These are phyloP conservation scores for Eretmochelys imbricata DNA, from an alignment of 2,113 vertebrate species.

Conservation along the genomic window DNA sequence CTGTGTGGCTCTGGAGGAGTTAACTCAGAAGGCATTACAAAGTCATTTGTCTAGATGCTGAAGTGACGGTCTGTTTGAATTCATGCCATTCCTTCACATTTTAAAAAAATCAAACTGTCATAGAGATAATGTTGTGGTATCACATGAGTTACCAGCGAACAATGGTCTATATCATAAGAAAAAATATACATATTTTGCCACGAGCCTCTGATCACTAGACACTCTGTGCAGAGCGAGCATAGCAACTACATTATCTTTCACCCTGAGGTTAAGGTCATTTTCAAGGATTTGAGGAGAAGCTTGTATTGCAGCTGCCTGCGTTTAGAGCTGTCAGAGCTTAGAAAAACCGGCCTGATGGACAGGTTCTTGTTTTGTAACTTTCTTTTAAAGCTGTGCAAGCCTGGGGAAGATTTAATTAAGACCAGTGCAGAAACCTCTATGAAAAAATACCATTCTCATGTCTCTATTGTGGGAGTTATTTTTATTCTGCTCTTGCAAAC, in stretches of 20 bases:
- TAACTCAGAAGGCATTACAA: conserved; percentile 39
- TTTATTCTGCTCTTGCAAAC: conserved; percentile 3
- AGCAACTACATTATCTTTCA: conserved; percentile 79
- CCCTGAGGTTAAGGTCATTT: conserved; percentile 74
- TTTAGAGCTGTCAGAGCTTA: conserved; percentile 75
- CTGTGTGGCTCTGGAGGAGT: neutral
- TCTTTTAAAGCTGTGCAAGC: conserved; percentile 18
- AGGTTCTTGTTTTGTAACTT: conserved; percentile 33
- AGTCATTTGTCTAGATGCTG: conserved; percentile 25
- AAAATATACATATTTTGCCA: conserved; percentile 68
- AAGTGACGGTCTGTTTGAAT: conserved; percentile 30
- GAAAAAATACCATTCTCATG: conserved; percentile 42
- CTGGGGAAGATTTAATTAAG: conserved; percentile 70
- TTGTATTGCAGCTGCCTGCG: conserved; percentile 75
- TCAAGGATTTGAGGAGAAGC: conserved; percentile 77
- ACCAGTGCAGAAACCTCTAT: neutral
- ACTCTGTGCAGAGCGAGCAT: conserved; percentile 62
- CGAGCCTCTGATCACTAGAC: conserved; percentile 73
- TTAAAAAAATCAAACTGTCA: conserved; percentile 58
- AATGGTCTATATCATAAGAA: conserved; percentile 64
- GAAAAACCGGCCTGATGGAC: conserved; percentile 74
- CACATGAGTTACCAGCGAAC: conserved; percentile 65
- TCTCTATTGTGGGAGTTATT: conserved; percentile 15
- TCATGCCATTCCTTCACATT: conserved; percentile 45
- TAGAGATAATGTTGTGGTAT: conserved; percentile 66